A percentile compares a stretch with the other conserved stretches of the same genome.
phyloP scores from a whole-genome alignment of 1,140 invertebrate species.

The Drosophila littoralis region DNA sequence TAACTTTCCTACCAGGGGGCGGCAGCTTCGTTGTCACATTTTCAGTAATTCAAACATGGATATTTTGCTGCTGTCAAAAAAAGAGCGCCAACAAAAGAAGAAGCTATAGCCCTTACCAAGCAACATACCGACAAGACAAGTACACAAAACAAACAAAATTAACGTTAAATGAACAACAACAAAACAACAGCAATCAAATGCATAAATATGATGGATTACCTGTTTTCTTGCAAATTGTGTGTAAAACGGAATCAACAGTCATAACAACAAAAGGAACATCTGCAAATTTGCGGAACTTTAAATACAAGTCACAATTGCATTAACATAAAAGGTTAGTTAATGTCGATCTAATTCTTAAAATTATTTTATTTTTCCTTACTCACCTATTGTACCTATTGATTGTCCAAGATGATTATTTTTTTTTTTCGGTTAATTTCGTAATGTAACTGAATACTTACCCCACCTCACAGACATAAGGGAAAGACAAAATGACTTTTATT shows the following conservation, averaged over 20 bases:
- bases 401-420: not conserved
- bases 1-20: not conserved
- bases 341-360: not conserved
- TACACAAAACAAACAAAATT: slow-evolving; percentile 17
- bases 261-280: slow-evolving; percentile 26
- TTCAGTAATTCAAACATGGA: slow-evolving; percentile 39
- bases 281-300: slow-evolving; percentile 26
- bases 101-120: slow-evolving; percentile 24
- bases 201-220: slow-evolving; percentile 79
- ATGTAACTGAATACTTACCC: too few species aligned
- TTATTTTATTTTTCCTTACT: not conserved
- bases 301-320: slow-evolving; percentile 45
- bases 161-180: slow-evolving; percentile 32
- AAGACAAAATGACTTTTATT: too few species aligned
- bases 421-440: too few species aligned
- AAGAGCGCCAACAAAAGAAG: slow-evolving; percentile 25
- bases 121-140: slow-evolving; percentile 15
- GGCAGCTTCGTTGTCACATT: slow-evolving; percentile 30
- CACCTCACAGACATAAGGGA: too few species aligned
- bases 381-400: not conserved
- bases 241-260: slow-evolving; percentile 37
- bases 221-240: slow-evolving; percentile 51
- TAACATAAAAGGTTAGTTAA: slow-evolving; percentile 61
- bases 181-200: slow-evolving; percentile 50
- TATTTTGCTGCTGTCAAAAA: slow-evolving; percentile 64